Evolutionary conservation across 2,797 vertebrate genomes (phyloP).

Genomic region (Melanogrammus aeglefinus): DNA sequence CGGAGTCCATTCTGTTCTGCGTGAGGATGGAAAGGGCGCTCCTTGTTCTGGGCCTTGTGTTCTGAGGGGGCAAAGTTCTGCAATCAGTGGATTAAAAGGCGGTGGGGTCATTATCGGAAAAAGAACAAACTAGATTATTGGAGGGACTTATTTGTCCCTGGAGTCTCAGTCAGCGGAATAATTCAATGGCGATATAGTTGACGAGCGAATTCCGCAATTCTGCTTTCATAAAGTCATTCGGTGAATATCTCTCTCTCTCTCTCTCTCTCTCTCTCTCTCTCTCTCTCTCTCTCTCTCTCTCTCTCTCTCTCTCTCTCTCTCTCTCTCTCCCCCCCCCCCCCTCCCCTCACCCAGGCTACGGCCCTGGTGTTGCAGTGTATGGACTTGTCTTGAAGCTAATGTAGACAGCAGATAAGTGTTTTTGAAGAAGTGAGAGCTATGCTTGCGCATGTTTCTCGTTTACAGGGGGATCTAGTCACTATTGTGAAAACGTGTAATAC

Average conservation of each 20-base stretch:
- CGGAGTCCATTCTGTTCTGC: too few species aligned
- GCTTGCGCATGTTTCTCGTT: not conserved
- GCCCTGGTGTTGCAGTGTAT: not conserved
- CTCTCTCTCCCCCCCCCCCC: too few species aligned
- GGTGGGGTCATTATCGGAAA: constrained; percentile 23
- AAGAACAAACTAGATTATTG: constrained; percentile 25
- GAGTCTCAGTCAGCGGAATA: constrained; percentile 13
- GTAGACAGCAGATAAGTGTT: not conserved
- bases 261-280: too few species aligned
- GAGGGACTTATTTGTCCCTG: constrained; percentile 26
- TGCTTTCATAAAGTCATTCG: constrained; percentile 9
- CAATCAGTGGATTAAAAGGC: constrained; percentile 8
- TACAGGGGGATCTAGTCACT: constrained; percentile 9
- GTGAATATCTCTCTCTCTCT: not conserved
- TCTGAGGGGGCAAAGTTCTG: not conserved
- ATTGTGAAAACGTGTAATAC: constrained; percentile 16
- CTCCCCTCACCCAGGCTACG: too few species aligned
- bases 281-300: too few species aligned
- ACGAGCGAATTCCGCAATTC: too few species aligned
- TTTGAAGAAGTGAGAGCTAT: not conserved
- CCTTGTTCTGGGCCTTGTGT: not conserved
- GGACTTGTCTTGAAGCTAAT: not conserved
- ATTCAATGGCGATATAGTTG: constrained; percentile 1
- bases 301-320: too few species aligned
- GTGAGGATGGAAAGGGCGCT: too few species aligned